Conservation (phyloP, 2,888 invertebrate genomes). For the Ophion ellenae region DNA sequence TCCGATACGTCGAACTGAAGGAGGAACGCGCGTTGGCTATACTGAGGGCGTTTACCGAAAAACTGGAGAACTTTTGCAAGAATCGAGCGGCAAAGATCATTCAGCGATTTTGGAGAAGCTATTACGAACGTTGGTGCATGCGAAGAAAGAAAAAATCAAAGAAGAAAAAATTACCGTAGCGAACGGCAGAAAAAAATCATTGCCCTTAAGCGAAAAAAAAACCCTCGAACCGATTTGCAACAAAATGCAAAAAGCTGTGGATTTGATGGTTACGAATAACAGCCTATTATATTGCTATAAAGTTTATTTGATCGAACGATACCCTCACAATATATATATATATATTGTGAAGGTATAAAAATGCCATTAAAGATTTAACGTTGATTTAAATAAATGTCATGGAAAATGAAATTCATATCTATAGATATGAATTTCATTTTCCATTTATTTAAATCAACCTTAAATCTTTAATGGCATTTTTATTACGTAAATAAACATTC, state of each 20-base stretch:
- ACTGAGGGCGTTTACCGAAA: conserved; percentile 70
- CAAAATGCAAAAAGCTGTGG: background rate
- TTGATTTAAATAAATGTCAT: no score
- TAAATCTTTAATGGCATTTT: no score
- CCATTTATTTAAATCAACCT: no score
- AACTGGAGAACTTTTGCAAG: conserved; percentile 73
- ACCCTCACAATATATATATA: background rate
- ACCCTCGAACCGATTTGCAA: background rate
- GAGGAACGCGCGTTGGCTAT: conserved; percentile 73
- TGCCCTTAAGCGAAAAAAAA: background rate
- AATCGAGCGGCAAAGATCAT: conserved; percentile 79
- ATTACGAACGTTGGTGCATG: conserved; percentile 69
- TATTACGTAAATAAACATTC: no score
- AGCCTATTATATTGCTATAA: background rate
- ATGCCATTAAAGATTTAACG: no score
- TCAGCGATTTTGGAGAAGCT: conserved; percentile 77
- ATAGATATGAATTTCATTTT: no score
- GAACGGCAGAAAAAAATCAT: background rate
- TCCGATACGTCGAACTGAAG: conserved; percentile 71
- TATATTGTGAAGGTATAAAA: no score
- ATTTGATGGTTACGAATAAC: background rate
- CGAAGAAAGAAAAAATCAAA: conserved; percentile 74
- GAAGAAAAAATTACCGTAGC: conserved; percentile 65
- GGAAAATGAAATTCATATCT: no score
- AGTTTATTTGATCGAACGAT: background rate